Evolutionary conservation across 2,113 vertebrate species (phyloP).

Genomic region (Polyodon spathula): DNA sequence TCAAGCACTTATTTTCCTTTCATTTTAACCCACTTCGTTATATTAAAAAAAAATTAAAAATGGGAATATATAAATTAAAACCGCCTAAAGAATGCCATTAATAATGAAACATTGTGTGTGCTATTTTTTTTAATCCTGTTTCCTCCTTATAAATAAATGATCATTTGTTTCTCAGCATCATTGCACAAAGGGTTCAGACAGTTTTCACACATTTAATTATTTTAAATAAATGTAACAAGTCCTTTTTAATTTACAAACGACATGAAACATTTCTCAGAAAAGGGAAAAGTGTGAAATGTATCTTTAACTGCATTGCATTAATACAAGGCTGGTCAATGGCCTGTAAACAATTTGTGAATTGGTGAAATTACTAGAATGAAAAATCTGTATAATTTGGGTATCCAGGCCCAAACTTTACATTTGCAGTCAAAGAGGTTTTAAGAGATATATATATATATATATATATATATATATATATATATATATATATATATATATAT

Average conservation of each 20-base stretch:
- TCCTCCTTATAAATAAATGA: constrained; percentile 80
- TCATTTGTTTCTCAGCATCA: constrained; percentile 76
- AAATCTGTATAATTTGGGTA: constrained; percentile 74
- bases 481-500: too few species aligned
- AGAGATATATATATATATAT: too few species aligned
- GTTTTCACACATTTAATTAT: constrained; percentile 71
- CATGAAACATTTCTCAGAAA: constrained; percentile 70
- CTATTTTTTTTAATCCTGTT: constrained; percentile 69
- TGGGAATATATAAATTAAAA: constrained; percentile 31
- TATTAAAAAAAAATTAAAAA: too few species aligned
- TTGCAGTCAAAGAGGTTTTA: constrained; percentile 57
- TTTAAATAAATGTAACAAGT: constrained; percentile 77
- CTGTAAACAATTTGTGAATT: constrained; percentile 77
- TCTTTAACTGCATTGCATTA: constrained; percentile 71
- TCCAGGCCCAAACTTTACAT: constrained; percentile 66
- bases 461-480: too few species aligned
- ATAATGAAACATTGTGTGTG: constrained; percentile 64
- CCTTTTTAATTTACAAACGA: constrained; percentile 72
- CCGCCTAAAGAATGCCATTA: constrained; percentile 60
- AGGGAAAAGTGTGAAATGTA: constrained; percentile 66
- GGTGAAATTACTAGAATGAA: constrained; percentile 76
- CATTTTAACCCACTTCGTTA: constrained; percentile 25
- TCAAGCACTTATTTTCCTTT: constrained; percentile 29
- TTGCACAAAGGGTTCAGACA: constrained; percentile 70
- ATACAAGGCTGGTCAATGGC: constrained; percentile 71